Percentiles rank a stretch among this genome's conserved stretches.
Evolutionary conservation across 2,888 invertebrate species (phyloP).

Genomic region (Sylvicola cinctus): DNA sequence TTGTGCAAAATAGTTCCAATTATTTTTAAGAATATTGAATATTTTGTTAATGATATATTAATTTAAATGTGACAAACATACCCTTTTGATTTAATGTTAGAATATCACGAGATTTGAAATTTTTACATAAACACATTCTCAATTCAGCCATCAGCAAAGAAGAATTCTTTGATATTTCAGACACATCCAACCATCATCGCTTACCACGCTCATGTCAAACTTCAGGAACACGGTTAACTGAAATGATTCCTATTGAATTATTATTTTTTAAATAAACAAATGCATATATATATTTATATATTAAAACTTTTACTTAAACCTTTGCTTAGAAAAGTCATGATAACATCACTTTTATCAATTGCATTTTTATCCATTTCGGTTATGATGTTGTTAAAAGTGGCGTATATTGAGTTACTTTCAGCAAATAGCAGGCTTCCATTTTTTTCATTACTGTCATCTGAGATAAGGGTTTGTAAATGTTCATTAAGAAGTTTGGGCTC

Average conservation of each 20-base stretch:
- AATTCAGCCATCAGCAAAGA: constrained; percentile 69
- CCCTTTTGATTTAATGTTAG: no score
- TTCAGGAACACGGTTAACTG: constrained; percentile 55
- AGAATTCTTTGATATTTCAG: constrained; percentile 65
- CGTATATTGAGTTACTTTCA: no score
- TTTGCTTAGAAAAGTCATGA: constrained; percentile 84
- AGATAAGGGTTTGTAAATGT: constrained; percentile 65
- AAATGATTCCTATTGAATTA: no score
- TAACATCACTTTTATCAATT: constrained; percentile 81
- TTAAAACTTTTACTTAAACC: constrained; percentile 29
- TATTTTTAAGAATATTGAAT: constrained; percentile 25
- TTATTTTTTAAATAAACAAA: no score
- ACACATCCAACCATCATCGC: constrained; percentile 81
- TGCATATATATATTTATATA: no score
- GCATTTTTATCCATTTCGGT: constrained; percentile 65
- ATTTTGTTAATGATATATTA: no score
- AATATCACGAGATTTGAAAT: no score
- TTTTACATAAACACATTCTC: constrained; percentile 53
- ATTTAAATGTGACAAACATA: no score
- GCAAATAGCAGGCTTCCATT: no score
- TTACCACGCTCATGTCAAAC: constrained; percentile 70
- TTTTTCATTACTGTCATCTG: no score
- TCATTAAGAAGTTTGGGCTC: constrained; percentile 72
- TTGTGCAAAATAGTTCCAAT: constrained; percentile 49
- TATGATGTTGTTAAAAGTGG: constrained; percentile 26